Base-by-base conservation (phyloP, 2,888 invertebrate genomes). In the Drosophila atroscutellata region DNA sequence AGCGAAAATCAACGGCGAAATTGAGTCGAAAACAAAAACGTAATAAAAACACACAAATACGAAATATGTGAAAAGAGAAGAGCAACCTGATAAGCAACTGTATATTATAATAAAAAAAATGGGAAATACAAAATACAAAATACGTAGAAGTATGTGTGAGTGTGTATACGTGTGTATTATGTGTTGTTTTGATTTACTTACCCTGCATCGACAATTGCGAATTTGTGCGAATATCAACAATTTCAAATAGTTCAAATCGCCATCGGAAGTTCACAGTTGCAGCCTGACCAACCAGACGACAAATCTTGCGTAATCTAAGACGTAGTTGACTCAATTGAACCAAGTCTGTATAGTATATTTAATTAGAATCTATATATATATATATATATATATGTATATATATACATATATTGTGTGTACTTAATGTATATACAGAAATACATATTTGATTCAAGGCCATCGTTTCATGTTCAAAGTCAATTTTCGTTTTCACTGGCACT, bases 281-380 rank as follows among this genome's bases (percentile, higher is more conserved):
- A 56, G 37, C 30, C 37, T 39, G n/a, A 20, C 36, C 34, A 2
- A 28, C 66, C 60, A 60, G 62, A 67, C 54, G 60, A 65, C 75
- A 72, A 57, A 66, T 49, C 63, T 85, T 87, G 75, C 77, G 86
- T 86, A 90, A 88, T 70, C 76, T 77, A 78, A 81, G 86, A 79
- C 89, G 90, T 83, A 89, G 74, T 88, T 67, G 57, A 58, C 70
- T 84, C 72, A 87, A 86, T 89, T 75, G 50, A 72, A 59, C 59
- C 36, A 50, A 26, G 36, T 42, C 49, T 71, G 63, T 63, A 49
- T 57, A 49, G 39, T 63, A 62, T 51, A 66, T 45, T 52, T 51
- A 4, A 57, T 67, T 39, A 61, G 52, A 60, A 47, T 62, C n/a
- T 37, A 18, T 20, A 45, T 45, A 18, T 18, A 15, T 13, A 50